Conservation (phyloP, 2,888 invertebrate genomes). For the Cantharis nigra region DNA sequence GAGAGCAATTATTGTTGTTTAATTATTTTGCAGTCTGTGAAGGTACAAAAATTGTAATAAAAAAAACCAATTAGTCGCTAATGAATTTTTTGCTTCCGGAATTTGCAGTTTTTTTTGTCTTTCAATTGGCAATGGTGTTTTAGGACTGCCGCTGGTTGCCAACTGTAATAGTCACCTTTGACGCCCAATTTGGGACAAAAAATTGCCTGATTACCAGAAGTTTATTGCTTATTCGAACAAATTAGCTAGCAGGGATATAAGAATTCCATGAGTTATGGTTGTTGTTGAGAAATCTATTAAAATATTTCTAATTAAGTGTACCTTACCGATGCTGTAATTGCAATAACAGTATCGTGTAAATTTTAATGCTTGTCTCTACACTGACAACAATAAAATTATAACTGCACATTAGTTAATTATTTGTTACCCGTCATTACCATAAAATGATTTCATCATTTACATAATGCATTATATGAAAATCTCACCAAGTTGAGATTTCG, state of each 20-base stretch:
- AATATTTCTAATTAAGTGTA: neutral
- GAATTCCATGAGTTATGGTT: neutral
- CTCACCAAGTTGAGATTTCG: slow-evolving; percentile 5
- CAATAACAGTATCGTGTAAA: neutral
- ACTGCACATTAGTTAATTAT: neutral
- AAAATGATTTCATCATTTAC: neutral
- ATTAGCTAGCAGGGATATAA: neutral
- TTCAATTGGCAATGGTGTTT: neutral
- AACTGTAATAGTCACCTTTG: neutral
- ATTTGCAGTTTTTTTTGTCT: neutral
- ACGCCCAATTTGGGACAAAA: neutral
- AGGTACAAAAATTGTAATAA: neutral
- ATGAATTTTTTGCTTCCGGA: neutral
- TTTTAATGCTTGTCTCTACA: neutral
- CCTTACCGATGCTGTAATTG: neutral
- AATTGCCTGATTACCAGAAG: neutral
- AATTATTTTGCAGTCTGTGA: neutral
- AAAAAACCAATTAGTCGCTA: neutral
- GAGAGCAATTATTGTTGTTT: neutral
- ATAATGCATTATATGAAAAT: slow-evolving; percentile 8
- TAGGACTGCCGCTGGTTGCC: neutral
- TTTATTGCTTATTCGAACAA: neutral
- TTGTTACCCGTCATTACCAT: neutral
- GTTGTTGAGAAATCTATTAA: neutral
- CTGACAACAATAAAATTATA: neutral